These are phyloP conservation scores for Drosophila punjabiensis DNA, from an alignment of 1,140 invertebrate species.

Conservation along the genomic window DNA sequence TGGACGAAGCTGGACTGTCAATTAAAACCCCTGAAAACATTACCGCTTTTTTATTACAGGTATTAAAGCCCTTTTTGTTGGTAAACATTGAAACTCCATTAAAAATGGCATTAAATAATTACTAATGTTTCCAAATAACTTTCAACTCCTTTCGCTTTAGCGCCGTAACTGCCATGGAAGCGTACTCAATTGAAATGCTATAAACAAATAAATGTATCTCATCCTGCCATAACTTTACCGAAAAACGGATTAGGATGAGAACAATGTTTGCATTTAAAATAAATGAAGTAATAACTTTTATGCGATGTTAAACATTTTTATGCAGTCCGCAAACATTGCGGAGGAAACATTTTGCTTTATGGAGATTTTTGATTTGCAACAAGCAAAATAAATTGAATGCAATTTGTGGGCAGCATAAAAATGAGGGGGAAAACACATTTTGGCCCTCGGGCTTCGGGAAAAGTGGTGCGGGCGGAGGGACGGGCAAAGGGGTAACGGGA, in stretches of 20 bases:
- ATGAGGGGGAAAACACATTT: conserved; percentile 70
- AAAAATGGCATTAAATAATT: conserved; percentile 9
- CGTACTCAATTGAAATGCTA: conserved; percentile 46
- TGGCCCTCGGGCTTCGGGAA: conserved; percentile 24
- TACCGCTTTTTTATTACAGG: no score
- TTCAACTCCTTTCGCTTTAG: background rate
- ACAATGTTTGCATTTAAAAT: conserved; percentile 81
- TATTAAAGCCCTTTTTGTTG: background rate
- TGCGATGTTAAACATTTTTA: conserved; percentile 75
- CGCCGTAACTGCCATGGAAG: background rate
- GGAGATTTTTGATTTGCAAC: conserved; percentile 82
- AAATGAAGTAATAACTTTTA: conserved; percentile 83
- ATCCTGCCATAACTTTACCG: conserved; percentile 5
- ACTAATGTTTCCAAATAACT: conserved; percentile 2
- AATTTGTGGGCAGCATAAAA: conserved; percentile 78
- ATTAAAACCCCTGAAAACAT: background rate
- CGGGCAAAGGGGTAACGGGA: background rate
- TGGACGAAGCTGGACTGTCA: background rate
- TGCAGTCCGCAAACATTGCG: conserved; percentile 56
- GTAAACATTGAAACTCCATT: conserved; percentile 17
- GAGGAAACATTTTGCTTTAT: conserved; percentile 74
- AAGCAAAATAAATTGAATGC: conserved; percentile 81
- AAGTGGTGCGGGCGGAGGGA: background rate
- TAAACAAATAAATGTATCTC: conserved; percentile 41
- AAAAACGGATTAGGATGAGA: conserved; percentile 51